Evolutionary conservation across 2,888 invertebrate genomes (phyloP), one percentile per base, ranked within the genome.

Genomic region (Plagodis pulveraria): DNA sequence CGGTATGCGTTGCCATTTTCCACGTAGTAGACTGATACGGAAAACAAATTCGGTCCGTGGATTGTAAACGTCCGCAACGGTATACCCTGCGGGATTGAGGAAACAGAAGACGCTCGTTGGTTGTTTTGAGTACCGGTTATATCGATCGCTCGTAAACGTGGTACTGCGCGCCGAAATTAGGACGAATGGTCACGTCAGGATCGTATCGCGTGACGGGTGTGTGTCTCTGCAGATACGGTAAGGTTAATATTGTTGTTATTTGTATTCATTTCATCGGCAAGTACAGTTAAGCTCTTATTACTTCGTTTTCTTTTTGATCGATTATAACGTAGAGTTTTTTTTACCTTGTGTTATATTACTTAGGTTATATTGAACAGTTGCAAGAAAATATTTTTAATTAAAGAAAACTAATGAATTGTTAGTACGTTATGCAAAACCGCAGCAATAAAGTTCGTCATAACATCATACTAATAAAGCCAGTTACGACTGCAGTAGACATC

Each of bases 161-260:
- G 64, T 61, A 62, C 61, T 63, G 72, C 68, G 70, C 62, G 58
- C 56, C 65, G 71, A 79, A 84, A 83, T 86, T 81, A 84, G 84
- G 77, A 81, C 77, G 76, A 82, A 83, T 81, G 82, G 80, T 74
- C 72, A 77, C 74, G 78, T 70, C 70, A 74, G 69, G 56, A 67
- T 67, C 69, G 71, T 70, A 76, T 86, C 74, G 84, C 86, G 86
- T 87, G 84, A 82, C 81, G 73, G 60, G 63, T 66, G 71, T 72
- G 70, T 76, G 67, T 73, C 73, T 74, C 65, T 49, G 62, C 64
- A 71, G 72, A 74, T 72, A 73, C 70, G 73, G 77, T 71, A 73
- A 77, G 81, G 80, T 86, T 84, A 86, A 85, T 86, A 1, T 22
- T 22, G 22, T 22, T 22, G 22, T 22, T 22, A 2, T 22, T 22